phyloP scores from a whole-genome alignment of 2,113 vertebrate genomes.

The Oncorhynchus nerka region DNA sequence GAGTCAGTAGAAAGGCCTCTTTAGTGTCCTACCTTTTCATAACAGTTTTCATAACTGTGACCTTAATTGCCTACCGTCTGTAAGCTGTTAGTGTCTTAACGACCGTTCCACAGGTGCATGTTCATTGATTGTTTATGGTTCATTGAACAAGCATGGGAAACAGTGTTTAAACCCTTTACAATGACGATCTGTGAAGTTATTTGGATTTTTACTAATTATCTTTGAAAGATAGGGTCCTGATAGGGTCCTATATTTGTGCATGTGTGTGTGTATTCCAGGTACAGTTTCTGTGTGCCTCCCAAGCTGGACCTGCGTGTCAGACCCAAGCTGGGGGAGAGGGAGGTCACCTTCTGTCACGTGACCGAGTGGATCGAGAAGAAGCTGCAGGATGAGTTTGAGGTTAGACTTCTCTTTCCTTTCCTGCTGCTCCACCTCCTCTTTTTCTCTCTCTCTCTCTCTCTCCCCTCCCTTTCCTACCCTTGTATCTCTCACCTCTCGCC shows the following conservation, averaged over 20 bases:
- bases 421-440: not conserved
- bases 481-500: not conserved
- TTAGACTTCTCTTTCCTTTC: constrained; percentile 29
- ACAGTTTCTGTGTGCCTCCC: constrained; percentile 83
- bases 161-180: too few species aligned
- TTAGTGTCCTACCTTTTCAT: too few species aligned
- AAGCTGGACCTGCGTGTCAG: constrained; percentile 82
- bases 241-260: not conserved
- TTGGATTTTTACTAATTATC: too few species aligned
- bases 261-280: constrained; percentile 65
- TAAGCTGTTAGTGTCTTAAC: too few species aligned
- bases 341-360: constrained; percentile 85
- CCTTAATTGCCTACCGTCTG: too few species aligned
- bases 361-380: constrained; percentile 89
- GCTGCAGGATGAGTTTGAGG: constrained; percentile 87
- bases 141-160: too few species aligned
- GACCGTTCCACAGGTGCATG: too few species aligned
- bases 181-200: too few species aligned
- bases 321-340: constrained; percentile 84
- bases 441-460: not conserved
- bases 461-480: not conserved
- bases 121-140: too few species aligned
- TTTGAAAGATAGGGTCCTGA: too few species aligned
- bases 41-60: too few species aligned
- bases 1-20: too few species aligned